A percentile compares a stretch with the other conserved stretches of the same genome.
These are phyloP conservation scores for Trichoplusia ni DNA, from an alignment of 1,140 invertebrate genomes.

Conservation along the genomic window DNA sequence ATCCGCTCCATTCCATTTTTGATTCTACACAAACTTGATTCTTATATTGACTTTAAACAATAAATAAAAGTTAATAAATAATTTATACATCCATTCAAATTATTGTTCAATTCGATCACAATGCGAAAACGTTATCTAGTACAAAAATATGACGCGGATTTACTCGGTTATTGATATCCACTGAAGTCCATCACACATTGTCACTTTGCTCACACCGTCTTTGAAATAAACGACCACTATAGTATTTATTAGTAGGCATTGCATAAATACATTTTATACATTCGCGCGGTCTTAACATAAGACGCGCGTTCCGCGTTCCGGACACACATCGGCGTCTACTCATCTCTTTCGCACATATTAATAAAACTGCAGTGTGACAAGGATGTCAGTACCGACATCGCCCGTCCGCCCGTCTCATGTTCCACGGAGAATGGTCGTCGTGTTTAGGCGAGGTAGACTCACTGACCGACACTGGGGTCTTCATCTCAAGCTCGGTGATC, in stretches of 20 bases:
- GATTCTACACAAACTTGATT: conserved; percentile 43
- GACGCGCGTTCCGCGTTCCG: conserved; percentile 35
- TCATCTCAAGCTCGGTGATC: background rate
- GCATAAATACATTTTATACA: conserved; percentile 51
- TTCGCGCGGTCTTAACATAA: conserved; percentile 51
- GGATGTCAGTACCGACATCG: conserved; percentile 9
- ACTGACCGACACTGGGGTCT: background rate
- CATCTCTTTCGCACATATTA: conserved; percentile 19
- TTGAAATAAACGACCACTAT: conserved; percentile 43
- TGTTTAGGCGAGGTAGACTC: conserved; percentile 14
- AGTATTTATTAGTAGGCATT: conserved; percentile 43
- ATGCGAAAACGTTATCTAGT: conserved; percentile 50
- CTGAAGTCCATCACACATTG: conserved; percentile 48
- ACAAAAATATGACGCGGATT: conserved; percentile 62
- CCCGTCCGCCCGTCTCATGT: conserved; percentile 23
- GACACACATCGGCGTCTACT: conserved; percentile 15
- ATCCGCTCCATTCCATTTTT: conserved; percentile 35
- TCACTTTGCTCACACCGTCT: conserved; percentile 62
- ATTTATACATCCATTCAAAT: conserved; percentile 49
- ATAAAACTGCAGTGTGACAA: conserved; percentile 13
- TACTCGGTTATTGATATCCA: conserved; percentile 30
- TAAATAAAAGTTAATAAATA: conserved; percentile 67
- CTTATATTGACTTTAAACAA: conserved; percentile 52
- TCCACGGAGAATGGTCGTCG: conserved; percentile 21
- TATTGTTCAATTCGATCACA: conserved; percentile 46